Conservation (phyloP, 1,140 invertebrate genomes). For the Drosophila tristis region DNA sequence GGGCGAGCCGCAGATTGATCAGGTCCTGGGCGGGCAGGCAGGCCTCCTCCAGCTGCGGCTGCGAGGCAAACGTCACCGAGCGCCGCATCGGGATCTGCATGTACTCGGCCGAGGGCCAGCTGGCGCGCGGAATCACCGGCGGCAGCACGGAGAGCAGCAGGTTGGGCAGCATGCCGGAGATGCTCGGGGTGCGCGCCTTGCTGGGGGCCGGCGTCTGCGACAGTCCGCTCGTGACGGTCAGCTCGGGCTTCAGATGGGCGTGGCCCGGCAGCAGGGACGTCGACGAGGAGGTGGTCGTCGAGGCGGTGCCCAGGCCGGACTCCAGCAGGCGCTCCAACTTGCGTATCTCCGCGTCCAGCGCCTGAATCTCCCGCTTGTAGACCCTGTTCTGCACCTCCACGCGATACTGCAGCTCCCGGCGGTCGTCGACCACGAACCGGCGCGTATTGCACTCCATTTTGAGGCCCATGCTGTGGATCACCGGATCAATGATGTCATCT, state of each 20-base stretch:
- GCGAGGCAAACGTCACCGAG: constrained; percentile 87
- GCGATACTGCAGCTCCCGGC: constrained; percentile 91
- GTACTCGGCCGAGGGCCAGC: constrained; percentile 89
- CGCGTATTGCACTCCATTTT: constrained; percentile 95
- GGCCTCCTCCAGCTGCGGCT: constrained; percentile 87
- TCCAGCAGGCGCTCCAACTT: constrained; percentile 90
- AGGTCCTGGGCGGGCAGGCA: constrained; percentile 85
- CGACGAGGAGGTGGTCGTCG: constrained; percentile 86
- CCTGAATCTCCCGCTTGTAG: constrained; percentile 92
- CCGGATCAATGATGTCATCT: constrained; percentile 90
- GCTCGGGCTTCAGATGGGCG: constrained; percentile 85
- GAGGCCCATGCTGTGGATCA: constrained; percentile 94
- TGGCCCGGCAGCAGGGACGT: constrained; percentile 85
- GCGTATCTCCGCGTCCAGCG: constrained; percentile 91
- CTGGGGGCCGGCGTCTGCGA: constrained; percentile 32
- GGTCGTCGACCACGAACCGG: constrained; percentile 89
- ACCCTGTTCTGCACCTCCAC: constrained; percentile 96
- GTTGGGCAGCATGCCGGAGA: constrained; percentile 88
- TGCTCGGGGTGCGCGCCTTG: constrained; percentile 87
- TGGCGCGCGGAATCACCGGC: constrained; percentile 89
- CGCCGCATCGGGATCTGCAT: constrained; percentile 85
- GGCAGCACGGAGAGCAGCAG: constrained; percentile 89
- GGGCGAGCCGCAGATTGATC: constrained; percentile 85
- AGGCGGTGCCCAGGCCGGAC: constrained; percentile 85
- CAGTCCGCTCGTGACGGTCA: constrained; percentile 61